Base-by-base conservation (phyloP, 2,888 invertebrate genomes). In the Cheilosia urbana region DNA sequence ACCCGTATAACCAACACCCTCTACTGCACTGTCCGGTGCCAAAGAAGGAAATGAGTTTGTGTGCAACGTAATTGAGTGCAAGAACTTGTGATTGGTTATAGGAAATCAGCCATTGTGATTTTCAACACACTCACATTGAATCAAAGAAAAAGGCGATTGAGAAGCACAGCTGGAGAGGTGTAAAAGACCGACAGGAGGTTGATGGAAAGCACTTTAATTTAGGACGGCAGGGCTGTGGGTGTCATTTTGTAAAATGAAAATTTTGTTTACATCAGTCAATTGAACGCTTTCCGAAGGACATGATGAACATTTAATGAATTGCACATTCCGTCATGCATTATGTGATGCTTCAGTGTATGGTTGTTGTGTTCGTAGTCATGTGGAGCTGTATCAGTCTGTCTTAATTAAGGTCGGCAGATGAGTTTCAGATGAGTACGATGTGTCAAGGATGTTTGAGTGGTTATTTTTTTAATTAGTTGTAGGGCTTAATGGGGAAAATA, bases 281-380 rank as follows among this genome's bases (percentile, higher is more conserved):
- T 68, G 47, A 63, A 62, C 68, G 53, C 21, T 34, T 68, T 60
- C 68, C 55, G 68, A 75, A 75, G 71, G 66, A 75, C 75, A 80
- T 68, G 80, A 75, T 68, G 80, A 80, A 75, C 66, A 75, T 80
- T 80, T 80, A 80, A 80, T 80, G 80, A 75, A 62, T 75, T 75
- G 73, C 62, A 71, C 53, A 55, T 55, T 24, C 63, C 68, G 51
- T 58, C 79, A 80, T 73, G 62, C 66, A 72, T 60, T 60, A 73
- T 66, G 66, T 47, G 27, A 13, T 49, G 24, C 19, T 34, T 45
- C 37, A 47, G 51, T 17, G 9, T 30, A 30, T 9, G 47, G 37
- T 53, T 42, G 2, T 4, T 24, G 49, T 30, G 9, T 42, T 27
- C 27, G 27, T 7, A 27, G 27, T 17, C 17, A 4, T 2, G 24